Percentiles rank a stretch among this genome's conserved stretches.
phyloP scores from a whole-genome alignment of 2,888 invertebrate genomes.

The Eupithecia subfuscata region DNA sequence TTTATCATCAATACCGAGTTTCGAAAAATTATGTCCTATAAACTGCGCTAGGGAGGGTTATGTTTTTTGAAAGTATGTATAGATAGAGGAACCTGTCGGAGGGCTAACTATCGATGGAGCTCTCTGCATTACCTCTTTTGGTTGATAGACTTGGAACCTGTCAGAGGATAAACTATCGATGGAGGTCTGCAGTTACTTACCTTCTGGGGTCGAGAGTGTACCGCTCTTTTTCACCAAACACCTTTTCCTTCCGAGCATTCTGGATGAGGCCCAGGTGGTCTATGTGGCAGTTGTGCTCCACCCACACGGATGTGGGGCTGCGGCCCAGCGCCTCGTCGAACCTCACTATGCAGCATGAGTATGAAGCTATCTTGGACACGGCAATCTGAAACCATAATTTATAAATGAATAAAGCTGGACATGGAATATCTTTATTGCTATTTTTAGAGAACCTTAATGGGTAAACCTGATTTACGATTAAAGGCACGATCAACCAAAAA shows the following conservation, averaged over 20 bases:
- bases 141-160: not conserved
- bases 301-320: not conserved
- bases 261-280: not conserved
- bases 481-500: no score
- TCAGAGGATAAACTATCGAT: not conserved
- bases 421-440: not conserved
- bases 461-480: no score
- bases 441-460: not conserved
- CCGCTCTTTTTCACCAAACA: not conserved
- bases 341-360: slow-evolving; percentile 1
- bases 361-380: slow-evolving; percentile 9
- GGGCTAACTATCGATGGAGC: no score
- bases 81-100: no score
- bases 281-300: slow-evolving; percentile 8
- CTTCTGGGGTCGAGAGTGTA: not conserved
- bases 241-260: not conserved
- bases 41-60: no score
- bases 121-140: no score
- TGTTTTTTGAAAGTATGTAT: no score
- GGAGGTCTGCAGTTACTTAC: not conserved
- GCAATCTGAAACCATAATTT: not conserved
- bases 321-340: not conserved
- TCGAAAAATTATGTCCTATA: no score
- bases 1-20: no score
- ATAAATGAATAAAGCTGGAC: not conserved